Conservation (phyloP, 2,888 invertebrate species). For the Bimastos eiseni region DNA sequence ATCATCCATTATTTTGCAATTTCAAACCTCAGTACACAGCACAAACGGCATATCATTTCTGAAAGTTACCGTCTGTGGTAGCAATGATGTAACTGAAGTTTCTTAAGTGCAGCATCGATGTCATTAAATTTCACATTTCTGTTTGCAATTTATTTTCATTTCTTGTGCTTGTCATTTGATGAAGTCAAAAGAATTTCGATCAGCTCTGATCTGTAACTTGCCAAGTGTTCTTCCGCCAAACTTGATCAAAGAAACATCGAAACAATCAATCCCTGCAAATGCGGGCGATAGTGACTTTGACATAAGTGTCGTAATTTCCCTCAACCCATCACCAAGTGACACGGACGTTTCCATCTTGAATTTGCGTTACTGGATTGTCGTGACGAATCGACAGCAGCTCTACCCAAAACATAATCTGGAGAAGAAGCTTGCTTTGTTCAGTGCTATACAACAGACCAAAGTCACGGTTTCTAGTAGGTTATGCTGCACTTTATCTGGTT, state of each 20-base stretch:
- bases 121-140: neutral
- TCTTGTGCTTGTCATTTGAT: neutral
- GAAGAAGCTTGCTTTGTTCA: constrained; percentile 69
- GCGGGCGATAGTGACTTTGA: constrained; percentile 26
- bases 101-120: neutral
- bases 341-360: constrained; percentile 54
- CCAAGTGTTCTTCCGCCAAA: neutral
- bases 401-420: constrained; percentile 64
- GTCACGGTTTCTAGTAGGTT: constrained; percentile 19
- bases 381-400: constrained; percentile 65
- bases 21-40: neutral
- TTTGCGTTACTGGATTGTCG: constrained; percentile 69
- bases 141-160: no score
- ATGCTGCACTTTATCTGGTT: neutral
- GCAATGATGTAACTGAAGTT: neutral
- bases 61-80: neutral
- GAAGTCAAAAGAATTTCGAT: neutral
- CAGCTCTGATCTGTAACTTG: constrained; percentile 7
- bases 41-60: neutral
- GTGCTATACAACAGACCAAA: constrained; percentile 47
- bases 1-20: neutral
- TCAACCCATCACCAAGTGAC: constrained; percentile 13
- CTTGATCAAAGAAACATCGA: neutral
- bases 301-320: constrained; percentile 32
- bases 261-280: neutral